Evolutionary conservation across 1,140 invertebrate genomes (phyloP), one percentile per base, ranked within the genome.

Genomic region (Drosophila micromelanica): DNA sequence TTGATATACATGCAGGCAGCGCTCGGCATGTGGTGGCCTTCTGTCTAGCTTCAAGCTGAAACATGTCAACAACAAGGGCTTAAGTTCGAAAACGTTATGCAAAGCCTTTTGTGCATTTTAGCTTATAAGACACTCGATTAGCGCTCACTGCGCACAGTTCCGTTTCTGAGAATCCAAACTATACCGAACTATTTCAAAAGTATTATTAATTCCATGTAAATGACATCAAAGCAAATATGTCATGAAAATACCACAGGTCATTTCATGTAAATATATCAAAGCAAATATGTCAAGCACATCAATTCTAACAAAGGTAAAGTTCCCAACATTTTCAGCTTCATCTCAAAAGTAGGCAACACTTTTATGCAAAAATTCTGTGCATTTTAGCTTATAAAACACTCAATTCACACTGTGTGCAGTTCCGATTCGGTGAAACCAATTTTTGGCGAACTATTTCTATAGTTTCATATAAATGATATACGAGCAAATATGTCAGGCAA

Each of bases 291-390:
- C 20, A 23, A 3, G 20, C 3, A 2, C 20, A 23, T 23, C 20
- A 23, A 23, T 23, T 27, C 0, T 27, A 27, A 27, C 27, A 27
- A 27, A 27, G 27, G 5, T 5, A 27, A 27, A 5, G 5, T 27
- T 35, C 2, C 1, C 1, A 3, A 5, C 2, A 9, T 40, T 40
- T 5, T 17, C 17, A 17, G 12, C 12, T 23, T 48, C 7, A 46
- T 32, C 71, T 52, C 20, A 59, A 54, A 82, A 72, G 67, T 69
- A 65, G 62, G 73, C 73, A 74, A 78, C 15, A 23, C 15, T 62
- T 73, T 85, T 38, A 23, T 23, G 27, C 27, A 5, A 27, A 27
- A 27, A 12, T n/a, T n/a, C 17, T 17, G 30, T 43, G 20, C 11
- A 30, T 42, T 54, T 8, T 9, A 20, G 2, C 15, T 20, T 0